Conservation (phyloP, 2,113 vertebrate genomes). For the Climacteris rufus region DNA sequence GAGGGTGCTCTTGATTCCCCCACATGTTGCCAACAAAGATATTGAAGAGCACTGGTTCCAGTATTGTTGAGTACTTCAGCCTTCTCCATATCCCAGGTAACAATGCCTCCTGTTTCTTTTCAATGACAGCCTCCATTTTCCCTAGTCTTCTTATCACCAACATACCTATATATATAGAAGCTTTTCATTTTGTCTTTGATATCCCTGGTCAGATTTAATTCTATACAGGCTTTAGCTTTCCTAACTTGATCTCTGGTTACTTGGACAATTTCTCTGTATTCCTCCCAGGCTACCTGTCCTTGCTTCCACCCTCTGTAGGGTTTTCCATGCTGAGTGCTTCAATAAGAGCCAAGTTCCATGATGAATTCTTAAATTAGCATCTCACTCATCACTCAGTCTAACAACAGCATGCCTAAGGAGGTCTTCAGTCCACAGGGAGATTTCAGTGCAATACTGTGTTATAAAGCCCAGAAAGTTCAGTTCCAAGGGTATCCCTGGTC, state of each 20-base stretch:
- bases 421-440: neutral
- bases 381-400: neutral
- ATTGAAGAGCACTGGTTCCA: neutral
- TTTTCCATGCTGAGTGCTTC: neutral
- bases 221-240: neutral
- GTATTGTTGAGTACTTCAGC: neutral
- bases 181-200: neutral
- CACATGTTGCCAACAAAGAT: neutral
- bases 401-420: neutral
- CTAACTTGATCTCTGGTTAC: neutral
- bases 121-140: neutral
- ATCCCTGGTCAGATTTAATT: neutral
- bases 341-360: neutral
- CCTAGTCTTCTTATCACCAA: neutral
- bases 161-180: neutral
- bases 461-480: neutral
- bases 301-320: neutral
- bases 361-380: slow-evolving; percentile 3
- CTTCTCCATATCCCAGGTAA: neutral
- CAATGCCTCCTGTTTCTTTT: rapidly evolving
- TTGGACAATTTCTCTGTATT: neutral
- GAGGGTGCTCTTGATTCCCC: neutral
- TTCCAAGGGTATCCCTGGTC: neutral
- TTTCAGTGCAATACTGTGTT: neutral
- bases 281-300: neutral